These are phyloP conservation scores for Emydocephalus ijimae DNA, from an alignment of 2,113 vertebrate species.

Conservation along the genomic window DNA sequence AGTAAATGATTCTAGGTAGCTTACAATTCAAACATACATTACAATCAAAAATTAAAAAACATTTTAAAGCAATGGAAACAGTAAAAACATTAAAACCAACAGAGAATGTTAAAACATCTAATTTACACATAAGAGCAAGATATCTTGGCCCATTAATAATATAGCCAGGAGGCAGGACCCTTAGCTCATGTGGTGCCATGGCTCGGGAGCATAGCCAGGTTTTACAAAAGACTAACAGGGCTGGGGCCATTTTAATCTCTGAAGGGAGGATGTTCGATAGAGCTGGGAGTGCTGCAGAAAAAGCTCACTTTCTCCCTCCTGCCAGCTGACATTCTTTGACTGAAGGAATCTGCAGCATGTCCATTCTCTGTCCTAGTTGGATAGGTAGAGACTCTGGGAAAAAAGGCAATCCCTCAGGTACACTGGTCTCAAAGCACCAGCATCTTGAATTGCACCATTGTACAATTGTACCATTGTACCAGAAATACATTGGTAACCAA, in stretches of 20 bases:
- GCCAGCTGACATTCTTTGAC: background rate
- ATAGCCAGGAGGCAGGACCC: background rate
- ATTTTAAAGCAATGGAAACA: background rate
- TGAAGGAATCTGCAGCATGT: background rate
- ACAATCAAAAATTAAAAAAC: background rate
- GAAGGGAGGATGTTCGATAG: background rate
- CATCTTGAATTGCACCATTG: background rate
- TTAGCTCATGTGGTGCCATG: background rate
- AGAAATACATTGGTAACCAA: background rate
- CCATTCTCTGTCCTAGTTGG: background rate
- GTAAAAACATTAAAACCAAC: background rate
- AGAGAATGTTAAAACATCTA: background rate
- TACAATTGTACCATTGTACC: background rate
- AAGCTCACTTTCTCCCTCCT: background rate
- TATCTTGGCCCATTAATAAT: background rate
- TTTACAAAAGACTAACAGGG: background rate
- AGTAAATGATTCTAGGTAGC: background rate
- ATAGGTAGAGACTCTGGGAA: background rate
- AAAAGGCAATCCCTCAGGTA: background rate
- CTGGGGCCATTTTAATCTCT: background rate
- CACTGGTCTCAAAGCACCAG: background rate
- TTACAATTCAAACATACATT: background rate
- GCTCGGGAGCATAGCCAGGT: background rate
- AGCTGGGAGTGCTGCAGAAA: background rate
- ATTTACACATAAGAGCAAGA: background rate